phyloP scores from a whole-genome alignment of 2,888 invertebrate genomes.

The Stenurella melanura region DNA sequence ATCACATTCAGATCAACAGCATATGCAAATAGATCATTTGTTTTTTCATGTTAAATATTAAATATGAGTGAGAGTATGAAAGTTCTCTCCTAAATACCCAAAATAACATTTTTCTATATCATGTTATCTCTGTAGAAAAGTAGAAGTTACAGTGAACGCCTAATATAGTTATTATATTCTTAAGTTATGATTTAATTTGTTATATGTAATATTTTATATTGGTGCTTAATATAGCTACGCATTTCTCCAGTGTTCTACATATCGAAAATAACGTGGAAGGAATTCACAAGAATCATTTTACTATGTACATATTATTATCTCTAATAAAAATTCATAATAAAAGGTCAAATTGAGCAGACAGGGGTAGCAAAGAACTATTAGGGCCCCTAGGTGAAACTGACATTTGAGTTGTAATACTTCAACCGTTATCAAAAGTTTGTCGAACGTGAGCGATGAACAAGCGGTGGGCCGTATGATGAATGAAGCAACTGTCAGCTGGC shows the following conservation, averaged over 20 bases:
- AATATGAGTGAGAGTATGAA: too few relatives aligned
- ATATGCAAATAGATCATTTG: too few relatives aligned
- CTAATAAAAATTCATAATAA: constrained; percentile 49
- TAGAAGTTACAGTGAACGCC: too few relatives aligned
- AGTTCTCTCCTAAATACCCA: too few relatives aligned
- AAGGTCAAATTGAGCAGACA: constrained; percentile 59
- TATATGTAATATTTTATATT: too few relatives aligned
- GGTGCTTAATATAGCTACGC: neutral
- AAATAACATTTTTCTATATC: too few relatives aligned
- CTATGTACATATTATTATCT: constrained; percentile 10
- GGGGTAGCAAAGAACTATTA: constrained; percentile 43
- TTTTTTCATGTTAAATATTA: too few relatives aligned
- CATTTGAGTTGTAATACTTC: constrained; percentile 70
- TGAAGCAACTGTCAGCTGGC: constrained; percentile 66
- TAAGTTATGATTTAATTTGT: too few relatives aligned
- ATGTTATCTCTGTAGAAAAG: too few relatives aligned
- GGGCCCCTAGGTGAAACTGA: constrained; percentile 66
- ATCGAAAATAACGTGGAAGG: neutral
- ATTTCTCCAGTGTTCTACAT: neutral
- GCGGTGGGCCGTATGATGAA: constrained; percentile 65
- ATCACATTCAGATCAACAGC: too few relatives aligned
- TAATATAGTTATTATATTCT: too few relatives aligned
- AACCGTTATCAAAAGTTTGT: constrained; percentile 71
- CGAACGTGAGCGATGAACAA: constrained; percentile 68
- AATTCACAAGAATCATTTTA: neutral